Evolutionary conservation across 2,797 vertebrate genomes (phyloP).

Genomic region (Pseudochirops corinnae): DNA sequence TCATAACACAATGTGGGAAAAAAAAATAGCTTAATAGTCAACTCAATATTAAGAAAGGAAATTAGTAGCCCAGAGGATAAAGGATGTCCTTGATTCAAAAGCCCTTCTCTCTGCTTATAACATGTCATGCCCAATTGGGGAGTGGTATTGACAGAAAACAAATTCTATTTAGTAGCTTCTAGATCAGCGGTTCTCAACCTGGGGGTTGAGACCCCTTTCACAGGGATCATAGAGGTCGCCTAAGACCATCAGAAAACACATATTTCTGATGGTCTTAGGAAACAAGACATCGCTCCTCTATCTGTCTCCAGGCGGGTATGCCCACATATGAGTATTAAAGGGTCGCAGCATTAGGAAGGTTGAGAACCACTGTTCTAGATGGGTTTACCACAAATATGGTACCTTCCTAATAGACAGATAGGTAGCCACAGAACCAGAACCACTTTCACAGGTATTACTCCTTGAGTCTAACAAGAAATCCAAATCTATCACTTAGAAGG

Average conservation of each 20-base stretch:
- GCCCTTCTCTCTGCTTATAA: slow-evolving; percentile 43
- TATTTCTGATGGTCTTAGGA: too few relatives aligned
- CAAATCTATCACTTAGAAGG: not conserved
- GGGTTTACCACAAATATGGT: not conserved
- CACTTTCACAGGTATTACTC: not conserved
- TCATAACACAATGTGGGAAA: slow-evolving; percentile 32
- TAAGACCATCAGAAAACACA: too few relatives aligned
- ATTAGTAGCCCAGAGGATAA: slow-evolving; percentile 32
- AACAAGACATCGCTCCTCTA: too few relatives aligned
- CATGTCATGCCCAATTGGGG: slow-evolving; percentile 12
- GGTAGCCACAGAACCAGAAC: not conserved
- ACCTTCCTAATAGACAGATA: not conserved
- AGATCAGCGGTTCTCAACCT: too few relatives aligned
- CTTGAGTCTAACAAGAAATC: not conserved
- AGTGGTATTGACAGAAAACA: not conserved
- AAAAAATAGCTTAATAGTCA: too few relatives aligned
- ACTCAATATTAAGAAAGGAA: slow-evolving; percentile 21
- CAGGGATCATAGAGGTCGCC: too few relatives aligned
- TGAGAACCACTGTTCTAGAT: too few relatives aligned
- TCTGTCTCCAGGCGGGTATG: too few relatives aligned
- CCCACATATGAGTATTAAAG: too few relatives aligned
- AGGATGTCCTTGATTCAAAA: slow-evolving; percentile 10
- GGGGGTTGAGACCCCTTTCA: too few relatives aligned
- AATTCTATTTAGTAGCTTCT: not conserved
- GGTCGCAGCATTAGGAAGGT: too few relatives aligned